These are phyloP conservation scores for Tenebrosternarchus preto DNA, from an alignment of 2,113 vertebrate genomes.

Conservation along the genomic window DNA sequence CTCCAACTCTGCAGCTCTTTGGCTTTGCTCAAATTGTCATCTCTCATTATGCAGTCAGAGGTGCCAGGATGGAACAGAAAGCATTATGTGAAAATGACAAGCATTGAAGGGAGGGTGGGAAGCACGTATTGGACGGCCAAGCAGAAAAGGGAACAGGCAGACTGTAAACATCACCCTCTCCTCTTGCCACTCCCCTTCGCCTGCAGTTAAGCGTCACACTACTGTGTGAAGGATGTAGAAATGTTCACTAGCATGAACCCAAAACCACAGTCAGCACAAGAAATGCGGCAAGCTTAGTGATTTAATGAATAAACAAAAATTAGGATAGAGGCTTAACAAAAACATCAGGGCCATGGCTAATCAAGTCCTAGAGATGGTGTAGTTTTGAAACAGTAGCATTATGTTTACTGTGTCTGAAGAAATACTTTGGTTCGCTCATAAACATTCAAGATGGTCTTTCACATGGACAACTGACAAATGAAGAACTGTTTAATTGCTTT, in stretches of 20 bases:
- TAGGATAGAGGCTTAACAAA: slow-evolving; percentile 45
- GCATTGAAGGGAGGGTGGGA: slow-evolving; percentile 44
- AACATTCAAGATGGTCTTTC: neutral
- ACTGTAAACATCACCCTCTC: slow-evolving; percentile 5
- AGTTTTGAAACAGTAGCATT: slow-evolving; percentile 45
- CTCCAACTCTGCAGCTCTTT: slow-evolving; percentile 73
- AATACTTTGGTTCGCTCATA: slow-evolving; percentile 16
- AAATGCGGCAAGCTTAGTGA: slow-evolving; percentile 48
- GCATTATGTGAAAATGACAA: slow-evolving; percentile 71
- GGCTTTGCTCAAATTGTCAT: slow-evolving; percentile 76
- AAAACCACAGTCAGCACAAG: slow-evolving; percentile 44
- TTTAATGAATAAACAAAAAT: slow-evolving; percentile 58
- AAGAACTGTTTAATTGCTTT: slow-evolving; percentile 7
- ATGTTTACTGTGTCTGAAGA: slow-evolving; percentile 41
- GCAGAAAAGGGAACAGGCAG: neutral
- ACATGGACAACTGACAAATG: slow-evolving; percentile 29
- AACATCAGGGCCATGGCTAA: slow-evolving; percentile 43
- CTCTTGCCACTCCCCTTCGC: neutral
- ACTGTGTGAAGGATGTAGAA: neutral
- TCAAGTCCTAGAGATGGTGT: slow-evolving; percentile 25
- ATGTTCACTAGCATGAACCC: slow-evolving; percentile 44
- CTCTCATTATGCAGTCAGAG: slow-evolving; percentile 77
- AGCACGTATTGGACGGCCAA: neutral
- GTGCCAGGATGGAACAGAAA: slow-evolving; percentile 71
- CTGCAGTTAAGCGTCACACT: neutral